Base-by-base conservation (phyloP, 2,888 invertebrate genomes). In the Lucinisca nassula region DNA sequence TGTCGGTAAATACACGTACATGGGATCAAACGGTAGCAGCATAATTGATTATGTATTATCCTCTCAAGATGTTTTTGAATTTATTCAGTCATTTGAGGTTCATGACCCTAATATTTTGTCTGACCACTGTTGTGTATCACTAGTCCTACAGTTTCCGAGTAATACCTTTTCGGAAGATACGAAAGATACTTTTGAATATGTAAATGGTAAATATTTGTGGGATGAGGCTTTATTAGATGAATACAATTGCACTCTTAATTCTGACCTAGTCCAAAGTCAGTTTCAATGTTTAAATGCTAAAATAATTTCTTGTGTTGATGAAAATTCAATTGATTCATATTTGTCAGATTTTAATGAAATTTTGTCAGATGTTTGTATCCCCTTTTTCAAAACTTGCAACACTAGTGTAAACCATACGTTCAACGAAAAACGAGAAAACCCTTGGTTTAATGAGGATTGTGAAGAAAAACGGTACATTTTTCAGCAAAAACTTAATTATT, bases 1-100 rank as follows among this genome's bases (percentile, higher is more conserved):
- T 49, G 27, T 61, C 0, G 82, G 82, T 14, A 72, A 82, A 21
- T 82, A 40, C 40, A 82, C 82, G 0, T 82, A 76, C 49, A 35
- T 82, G 27, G 77, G 40, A 35, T 8, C 40, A 24, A 32, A 38
- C 24, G 82, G 76, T 17, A 58, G 75, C 35, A 82, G 82, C 27
- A 27, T 77, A 1, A 72, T 76, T 8, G 82, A 82, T 51, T 72
- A 70, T 82, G 76, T 82, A n/a, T 70, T 82, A 82, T 82, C 76
- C 51, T 67, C 51, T 27, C 35, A 38, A 12, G 70, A 67, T 24
- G 17, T 82, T 21, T 49, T 82, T 14, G 24, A 32, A 12, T 40
- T 58, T 32, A 70, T 76, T 30, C 37, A 61, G 4, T 8, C 17
- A n/a, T 82, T 82, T 35, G 6, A 40, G 21, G 70, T 82, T n/a